Evolutionary conservation across 2,888 invertebrate genomes (phyloP), one percentile per base, ranked within the genome.

Genomic region (Trilocha varians): DNA sequence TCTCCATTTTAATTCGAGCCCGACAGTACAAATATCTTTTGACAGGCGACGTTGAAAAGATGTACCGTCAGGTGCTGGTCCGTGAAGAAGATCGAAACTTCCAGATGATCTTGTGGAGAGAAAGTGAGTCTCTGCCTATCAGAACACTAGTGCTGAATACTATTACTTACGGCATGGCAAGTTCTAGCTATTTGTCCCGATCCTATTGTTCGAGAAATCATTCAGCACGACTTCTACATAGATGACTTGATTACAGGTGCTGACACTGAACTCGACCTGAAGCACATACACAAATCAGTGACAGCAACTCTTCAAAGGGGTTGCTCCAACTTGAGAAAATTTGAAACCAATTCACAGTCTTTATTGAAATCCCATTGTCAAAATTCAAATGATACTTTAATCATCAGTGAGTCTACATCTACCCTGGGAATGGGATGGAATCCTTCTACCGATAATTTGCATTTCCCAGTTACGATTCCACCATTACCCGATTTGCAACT

Each of bases 171-270:
- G 55, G 54, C 0, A 45, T 45, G 6, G 46, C 53, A 16, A 48
- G 47, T 42, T 48, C 57, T 5, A 51, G 50, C 13, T 57, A 42
- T 35, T 38, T 49, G 48, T 25, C 16, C 32, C 2, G 46, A 53
- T 8, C 2, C 37, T 5, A 5, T 25, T 2, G 49, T 55, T 5
- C 46, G 44, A 38, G 32, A 18, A 5, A 55, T 55, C 1, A 55
- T 60, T 5, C 40, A 51, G 42, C 39, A 48, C 1, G 57, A 59
- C 36, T 50, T 55, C 16, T 57, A 52, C 18, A 47, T 51, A 1
- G 57, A 62, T 41, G 55, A 59, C 39, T 33, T 54, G 1, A 25
- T 53, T 1, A 53, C 53, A 5, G 54, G 53, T 1, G 38, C 36
- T 4, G 37, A 53, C 16, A 33, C 36, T 6, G 43, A 47, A 13